Evolutionary conservation across 2,113 vertebrate genomes (phyloP).

Genomic region (Aspidoscelis tigris): DNA sequence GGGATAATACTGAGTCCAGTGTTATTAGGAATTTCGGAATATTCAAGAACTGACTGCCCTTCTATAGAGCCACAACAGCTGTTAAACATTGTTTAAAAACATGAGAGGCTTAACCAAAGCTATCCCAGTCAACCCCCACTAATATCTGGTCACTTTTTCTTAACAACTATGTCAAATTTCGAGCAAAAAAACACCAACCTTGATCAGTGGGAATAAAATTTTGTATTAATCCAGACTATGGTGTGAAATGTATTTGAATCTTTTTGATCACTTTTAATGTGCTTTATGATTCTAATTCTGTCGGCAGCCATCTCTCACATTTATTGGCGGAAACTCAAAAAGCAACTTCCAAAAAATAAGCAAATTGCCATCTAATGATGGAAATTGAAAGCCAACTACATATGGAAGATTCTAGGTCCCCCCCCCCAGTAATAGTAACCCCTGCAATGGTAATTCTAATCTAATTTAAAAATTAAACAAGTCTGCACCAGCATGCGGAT

Average conservation of each 20-base stretch:
- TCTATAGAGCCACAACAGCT: not conserved
- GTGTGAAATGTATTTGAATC: too few species aligned
- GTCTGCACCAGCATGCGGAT: too few species aligned
- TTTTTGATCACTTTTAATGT: too few species aligned
- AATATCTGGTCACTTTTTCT: not conserved
- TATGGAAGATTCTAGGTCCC: not conserved
- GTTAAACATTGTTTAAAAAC: not conserved
- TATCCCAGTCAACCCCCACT: not conserved
- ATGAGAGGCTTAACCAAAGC: not conserved
- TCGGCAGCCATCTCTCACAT: too few species aligned
- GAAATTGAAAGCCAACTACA: not conserved
- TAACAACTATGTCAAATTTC: not conserved
- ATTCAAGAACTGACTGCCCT: too few species aligned
- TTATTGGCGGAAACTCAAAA: too few species aligned
- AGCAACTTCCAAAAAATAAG: too few species aligned
- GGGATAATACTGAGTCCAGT: too few species aligned
- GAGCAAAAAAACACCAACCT: not conserved
- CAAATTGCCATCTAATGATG: not conserved
- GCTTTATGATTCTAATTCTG: too few species aligned
- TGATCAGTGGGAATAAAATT: too few species aligned
- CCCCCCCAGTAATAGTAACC: too few species aligned
- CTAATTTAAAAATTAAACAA: conserved; percentile 11
- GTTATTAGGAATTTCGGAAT: not conserved
- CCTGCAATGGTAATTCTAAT: not conserved
- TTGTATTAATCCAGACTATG: too few species aligned